These are phyloP conservation scores for Melanogrammus aeglefinus DNA, from an alignment of 2,797 vertebrate genomes.

Conservation along the genomic window DNA sequence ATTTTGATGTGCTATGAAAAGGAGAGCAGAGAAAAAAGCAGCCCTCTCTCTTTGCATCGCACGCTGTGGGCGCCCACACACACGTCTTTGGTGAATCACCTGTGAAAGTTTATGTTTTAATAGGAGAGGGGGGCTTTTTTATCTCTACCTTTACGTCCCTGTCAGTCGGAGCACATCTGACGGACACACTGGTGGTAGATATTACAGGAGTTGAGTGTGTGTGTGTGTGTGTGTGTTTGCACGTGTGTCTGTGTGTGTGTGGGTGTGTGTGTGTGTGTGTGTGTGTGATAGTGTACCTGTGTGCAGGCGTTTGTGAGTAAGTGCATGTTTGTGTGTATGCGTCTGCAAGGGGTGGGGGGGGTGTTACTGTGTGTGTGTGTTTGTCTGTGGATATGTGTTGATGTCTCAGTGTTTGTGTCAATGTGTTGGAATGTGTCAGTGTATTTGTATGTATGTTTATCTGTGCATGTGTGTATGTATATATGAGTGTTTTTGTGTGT, in stretches of 20 bases:
- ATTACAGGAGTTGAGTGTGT: background rate
- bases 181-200: slow-evolving; percentile 60
- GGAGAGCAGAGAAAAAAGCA: slow-evolving; percentile 37
- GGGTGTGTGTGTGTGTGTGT: background rate
- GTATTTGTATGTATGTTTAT: background rate
- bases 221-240: background rate
- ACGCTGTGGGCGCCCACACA: background rate
- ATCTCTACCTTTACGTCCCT: slow-evolving; percentile 47
- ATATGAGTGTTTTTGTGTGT: background rate
- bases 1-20: slow-evolving; percentile 60
- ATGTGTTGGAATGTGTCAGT: background rate
- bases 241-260: background rate
- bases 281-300: background rate
- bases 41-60: slow-evolving; percentile 21
- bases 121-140: slow-evolving; percentile 17
- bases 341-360: too few relatives aligned
- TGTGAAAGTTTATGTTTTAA: slow-evolving; percentile 19
- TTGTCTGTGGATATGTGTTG: background rate
- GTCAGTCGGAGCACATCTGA: slow-evolving; percentile 60
- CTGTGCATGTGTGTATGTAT: background rate
- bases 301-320: background rate
- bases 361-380: background rate
- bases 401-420: too few relatives aligned
- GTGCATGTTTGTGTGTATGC: background rate
- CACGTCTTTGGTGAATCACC: slow-evolving; percentile 19